A percentile compares a stretch with the other conserved stretches of the same genome.
phyloP scores from a whole-genome alignment of 2,113 vertebrate genomes.

The Plecotus auritus region DNA sequence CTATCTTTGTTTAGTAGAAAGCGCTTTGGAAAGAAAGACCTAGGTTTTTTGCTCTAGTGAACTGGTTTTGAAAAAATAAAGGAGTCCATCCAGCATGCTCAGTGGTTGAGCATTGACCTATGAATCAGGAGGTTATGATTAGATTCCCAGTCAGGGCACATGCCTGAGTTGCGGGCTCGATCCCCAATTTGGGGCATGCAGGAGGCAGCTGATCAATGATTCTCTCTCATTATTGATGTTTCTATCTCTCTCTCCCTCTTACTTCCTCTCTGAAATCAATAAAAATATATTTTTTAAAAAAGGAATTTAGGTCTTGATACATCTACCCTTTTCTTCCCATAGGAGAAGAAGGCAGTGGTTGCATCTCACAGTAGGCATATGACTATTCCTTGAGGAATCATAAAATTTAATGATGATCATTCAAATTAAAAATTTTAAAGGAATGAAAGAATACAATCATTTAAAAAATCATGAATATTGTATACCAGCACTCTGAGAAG shows the following conservation, averaged over 20 bases:
- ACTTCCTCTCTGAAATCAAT: too few species aligned
- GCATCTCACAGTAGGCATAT: background rate
- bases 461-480: background rate
- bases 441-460: background rate
- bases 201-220: too few species aligned
- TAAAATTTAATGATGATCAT: background rate
- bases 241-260: too few species aligned
- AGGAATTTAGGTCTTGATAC: background rate
- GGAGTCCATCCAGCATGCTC: too few species aligned
- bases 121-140: too few species aligned
- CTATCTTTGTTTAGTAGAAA: background rate
- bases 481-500: background rate
- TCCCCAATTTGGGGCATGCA: too few species aligned
- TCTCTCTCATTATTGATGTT: too few species aligned
- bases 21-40: background rate
- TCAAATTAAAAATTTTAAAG: background rate
- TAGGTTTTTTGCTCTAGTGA: background rate
- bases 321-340: background rate
- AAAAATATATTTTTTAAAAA: background rate
- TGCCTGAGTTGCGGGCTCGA: too few species aligned
- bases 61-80: background rate
- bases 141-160: too few species aligned
- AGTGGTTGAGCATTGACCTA: too few species aligned
- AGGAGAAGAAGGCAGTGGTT: background rate
- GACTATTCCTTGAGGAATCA: background rate